phyloP scores from a whole-genome alignment of 2,113 vertebrate species.

The Thomomys bottae region DNA sequence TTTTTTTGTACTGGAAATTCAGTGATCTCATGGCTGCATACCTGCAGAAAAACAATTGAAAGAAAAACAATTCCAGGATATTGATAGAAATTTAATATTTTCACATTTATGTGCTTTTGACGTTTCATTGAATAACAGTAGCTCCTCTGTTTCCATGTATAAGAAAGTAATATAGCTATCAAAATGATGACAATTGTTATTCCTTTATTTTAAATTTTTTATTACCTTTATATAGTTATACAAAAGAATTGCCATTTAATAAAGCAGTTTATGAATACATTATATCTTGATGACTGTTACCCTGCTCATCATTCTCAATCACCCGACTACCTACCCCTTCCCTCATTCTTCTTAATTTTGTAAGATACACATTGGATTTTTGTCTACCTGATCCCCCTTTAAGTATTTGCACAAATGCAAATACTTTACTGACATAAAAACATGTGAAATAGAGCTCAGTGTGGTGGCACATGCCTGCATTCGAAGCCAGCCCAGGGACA shows the following conservation, averaged over 20 bases:
- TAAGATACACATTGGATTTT: no score
- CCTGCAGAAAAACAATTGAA: no score
- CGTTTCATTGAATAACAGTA: constrained; percentile 3
- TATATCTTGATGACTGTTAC: no score
- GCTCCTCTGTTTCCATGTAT: background rate
- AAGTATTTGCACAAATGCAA: background rate
- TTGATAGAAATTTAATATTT: background rate
- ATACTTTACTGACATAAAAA: background rate
- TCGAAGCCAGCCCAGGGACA: no score
- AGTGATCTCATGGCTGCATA: background rate
- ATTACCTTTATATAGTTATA: no score
- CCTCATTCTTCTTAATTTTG: no score
- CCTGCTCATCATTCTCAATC: no score
- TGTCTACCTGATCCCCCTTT: no score
- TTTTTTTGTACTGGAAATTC: background rate
- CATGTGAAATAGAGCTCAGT: background rate
- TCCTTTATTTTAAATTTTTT: background rate
- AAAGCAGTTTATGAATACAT: no score
- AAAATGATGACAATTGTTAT: constrained; percentile 15
- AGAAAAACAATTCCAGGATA: constrained; percentile 25
- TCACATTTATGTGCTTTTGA: constrained; percentile 23
- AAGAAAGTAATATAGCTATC: background rate
- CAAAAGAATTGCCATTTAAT: no score
- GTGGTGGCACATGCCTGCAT: no score
- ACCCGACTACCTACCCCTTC: no score